Evolutionary conservation across 2,113 vertebrate genomes (phyloP), one percentile per base, ranked within the genome.

Genomic region (Eonycteris spelaea): DNA sequence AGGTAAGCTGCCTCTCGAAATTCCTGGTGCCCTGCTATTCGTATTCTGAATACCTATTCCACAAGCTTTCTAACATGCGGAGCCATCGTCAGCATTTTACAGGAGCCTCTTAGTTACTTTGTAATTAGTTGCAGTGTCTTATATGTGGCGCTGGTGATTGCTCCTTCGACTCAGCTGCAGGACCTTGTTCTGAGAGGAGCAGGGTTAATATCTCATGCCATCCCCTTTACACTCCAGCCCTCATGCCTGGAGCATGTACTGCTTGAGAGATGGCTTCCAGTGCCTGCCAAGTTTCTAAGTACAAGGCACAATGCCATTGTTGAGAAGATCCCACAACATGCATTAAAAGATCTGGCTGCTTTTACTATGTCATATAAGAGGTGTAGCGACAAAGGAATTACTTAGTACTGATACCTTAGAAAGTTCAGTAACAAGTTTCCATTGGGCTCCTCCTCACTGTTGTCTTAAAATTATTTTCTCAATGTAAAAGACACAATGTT

Each of bases 381-480:
- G 30, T n/a, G 2, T 73, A 51, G 55, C 43, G 82, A 73, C 51
- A 40, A 78, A 96, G 38, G 11, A 89, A 75, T 77, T 15, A 70
- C 26, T 87, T 22, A 40, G 16, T 65, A 35, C 21, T 38, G 18
- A 73, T 63, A 38, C 24, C 15, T 57, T 74, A 65, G 40, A 77
- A 35, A 93, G 33, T 24, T 71, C 48, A 33, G 14, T 43, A 68
- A 18, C 26, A 38, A 48, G 14, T 78, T 92, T 88, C 82, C 63
- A 45, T 1, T 38, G n/a, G 53, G 45, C 10, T 65, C 6, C 70
- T 94, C 63, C 38, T 94, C 75, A 55, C 35, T 28, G 94, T 94
- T 92, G 61, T 86, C 38, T 91, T 80, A 38, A 95, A 95, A 78
- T 82, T 57, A 82, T 86, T 91, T 93, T 70, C 82, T 96, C 38